Conservation (phyloP, 2,888 invertebrate genomes). For the Drosophila barbarae region DNA sequence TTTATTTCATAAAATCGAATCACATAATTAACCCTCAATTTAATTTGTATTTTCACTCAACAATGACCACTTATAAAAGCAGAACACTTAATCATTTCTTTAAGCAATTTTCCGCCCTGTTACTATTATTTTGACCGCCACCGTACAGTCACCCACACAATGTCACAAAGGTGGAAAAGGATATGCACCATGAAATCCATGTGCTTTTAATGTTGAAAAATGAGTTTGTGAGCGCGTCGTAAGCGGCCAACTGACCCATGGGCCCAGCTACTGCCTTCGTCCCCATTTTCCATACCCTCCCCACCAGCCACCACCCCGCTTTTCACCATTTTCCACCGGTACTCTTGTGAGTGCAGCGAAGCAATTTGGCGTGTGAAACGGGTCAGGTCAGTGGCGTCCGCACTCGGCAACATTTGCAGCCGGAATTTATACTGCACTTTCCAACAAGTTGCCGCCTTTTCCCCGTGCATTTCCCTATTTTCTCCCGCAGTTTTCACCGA, state of each 20-base stretch:
- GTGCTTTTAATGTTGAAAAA: slow-evolving; percentile 71
- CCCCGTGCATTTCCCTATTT: slow-evolving; percentile 1
- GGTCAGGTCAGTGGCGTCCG: slow-evolving; percentile 60
- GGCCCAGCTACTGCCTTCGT: background rate
- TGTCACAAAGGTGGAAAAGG: slow-evolving; percentile 63
- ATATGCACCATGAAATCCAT: slow-evolving; percentile 65
- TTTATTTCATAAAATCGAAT: background rate
- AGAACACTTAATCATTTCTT: background rate
- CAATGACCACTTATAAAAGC: background rate
- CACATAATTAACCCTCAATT: background rate
- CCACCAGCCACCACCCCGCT: background rate
- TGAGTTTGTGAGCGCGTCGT: slow-evolving; percentile 63
- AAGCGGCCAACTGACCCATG: slow-evolving; percentile 35
- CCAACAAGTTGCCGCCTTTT: slow-evolving; percentile 43
- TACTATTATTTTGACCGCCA: background rate
- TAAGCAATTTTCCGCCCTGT: background rate
- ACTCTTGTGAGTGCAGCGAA: slow-evolving; percentile 62
- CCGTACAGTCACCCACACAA: slow-evolving; percentile 2
- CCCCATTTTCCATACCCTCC: background rate
- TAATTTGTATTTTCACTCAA: background rate
- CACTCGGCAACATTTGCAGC: slow-evolving; percentile 41
- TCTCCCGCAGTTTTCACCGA: slow-evolving; percentile 11
- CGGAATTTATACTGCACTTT: slow-evolving; percentile 64
- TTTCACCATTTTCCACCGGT: background rate
- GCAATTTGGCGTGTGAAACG: slow-evolving; percentile 73